Evolutionary conservation across 2,797 vertebrate species (phyloP).

Genomic region (Coracias cyanogaster): DNA sequence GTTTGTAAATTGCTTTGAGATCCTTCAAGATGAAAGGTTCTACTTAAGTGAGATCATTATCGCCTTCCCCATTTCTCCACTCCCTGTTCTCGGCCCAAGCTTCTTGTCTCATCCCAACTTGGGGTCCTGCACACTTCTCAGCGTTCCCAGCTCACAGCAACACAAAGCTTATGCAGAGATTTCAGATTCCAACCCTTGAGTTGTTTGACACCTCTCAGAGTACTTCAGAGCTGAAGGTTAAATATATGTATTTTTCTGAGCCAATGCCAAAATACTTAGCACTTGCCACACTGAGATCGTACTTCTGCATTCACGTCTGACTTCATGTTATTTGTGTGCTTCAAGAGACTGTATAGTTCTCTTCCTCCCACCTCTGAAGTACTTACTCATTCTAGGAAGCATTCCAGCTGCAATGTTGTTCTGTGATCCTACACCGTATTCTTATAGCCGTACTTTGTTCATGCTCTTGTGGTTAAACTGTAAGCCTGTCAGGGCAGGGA

Average conservation of each 20-base stretch:
- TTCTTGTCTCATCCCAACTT: background rate
- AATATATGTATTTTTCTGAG: slow-evolving; percentile 50
- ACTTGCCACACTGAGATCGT: background rate
- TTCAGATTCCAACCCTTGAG: background rate
- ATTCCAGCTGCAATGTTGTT: slow-evolving; percentile 45
- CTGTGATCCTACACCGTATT: slow-evolving; percentile 50
- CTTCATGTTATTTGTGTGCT: slow-evolving; percentile 60
- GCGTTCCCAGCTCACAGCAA: background rate
- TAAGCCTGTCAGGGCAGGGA: slow-evolving; percentile 37
- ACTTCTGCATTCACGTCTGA: slow-evolving; percentile 41
- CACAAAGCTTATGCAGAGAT: background rate
- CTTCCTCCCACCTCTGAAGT: slow-evolving; percentile 65
- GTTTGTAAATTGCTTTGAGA: slow-evolving; percentile 61
- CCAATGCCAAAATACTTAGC: slow-evolving; percentile 3
- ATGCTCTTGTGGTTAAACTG: slow-evolving; percentile 55
- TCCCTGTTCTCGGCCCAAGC: slow-evolving; percentile 19
- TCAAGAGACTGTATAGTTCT: slow-evolving; percentile 50
- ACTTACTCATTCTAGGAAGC: slow-evolving; percentile 65
- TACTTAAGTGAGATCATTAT: slow-evolving; percentile 53
- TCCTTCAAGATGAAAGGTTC: slow-evolving; percentile 58
- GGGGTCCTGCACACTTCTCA: background rate
- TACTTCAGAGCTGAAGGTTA: slow-evolving; percentile 46
- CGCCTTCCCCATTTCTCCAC: slow-evolving; percentile 21
- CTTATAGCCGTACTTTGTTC: slow-evolving; percentile 35
- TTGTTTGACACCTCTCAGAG: background rate